A percentile compares a stretch with the other conserved stretches of the same genome.
Evolutionary conservation across 2,797 vertebrate species (phyloP).

Genomic region (Semotilus atromaculatus): DNA sequence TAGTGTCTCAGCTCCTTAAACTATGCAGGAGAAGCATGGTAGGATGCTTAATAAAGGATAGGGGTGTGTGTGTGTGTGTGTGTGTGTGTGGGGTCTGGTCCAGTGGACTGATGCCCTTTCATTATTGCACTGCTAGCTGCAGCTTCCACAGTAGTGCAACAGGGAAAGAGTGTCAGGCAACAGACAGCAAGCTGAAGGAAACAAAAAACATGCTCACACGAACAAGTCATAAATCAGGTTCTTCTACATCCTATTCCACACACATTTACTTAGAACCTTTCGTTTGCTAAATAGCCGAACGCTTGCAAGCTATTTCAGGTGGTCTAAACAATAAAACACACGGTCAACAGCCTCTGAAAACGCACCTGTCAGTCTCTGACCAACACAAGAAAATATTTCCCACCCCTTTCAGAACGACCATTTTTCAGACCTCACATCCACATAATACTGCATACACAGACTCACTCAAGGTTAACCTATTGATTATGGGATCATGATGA

Average conservation of each 20-base stretch:
- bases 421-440: not conserved
- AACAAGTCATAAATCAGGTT: not conserved
- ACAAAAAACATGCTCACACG: not conserved
- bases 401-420: not conserved
- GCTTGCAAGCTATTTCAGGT: not conserved
- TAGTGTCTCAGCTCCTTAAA: conserved; percentile 25
- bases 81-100: conserved; percentile 63
- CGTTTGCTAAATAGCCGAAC: not conserved
- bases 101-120: conserved; percentile 91
- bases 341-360: not conserved
- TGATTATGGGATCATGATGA: conserved; percentile 20
- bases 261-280: not conserved
- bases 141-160: conserved; percentile 93
- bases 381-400: not conserved
- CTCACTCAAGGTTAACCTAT: conserved; percentile 19
- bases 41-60: not conserved
- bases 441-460: not conserved
- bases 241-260: not conserved
- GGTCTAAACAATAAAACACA: not conserved
- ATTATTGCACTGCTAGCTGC: conserved; percentile 94
- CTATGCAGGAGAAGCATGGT: conserved; percentile 31
- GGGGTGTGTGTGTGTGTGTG: too few species aligned
- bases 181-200: conserved; percentile 59
- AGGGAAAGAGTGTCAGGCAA: conserved; percentile 92
- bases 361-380: not conserved